Evolutionary conservation across 2,113 vertebrate genomes (phyloP).

Genomic region (Myrmecobius fasciatus): DNA sequence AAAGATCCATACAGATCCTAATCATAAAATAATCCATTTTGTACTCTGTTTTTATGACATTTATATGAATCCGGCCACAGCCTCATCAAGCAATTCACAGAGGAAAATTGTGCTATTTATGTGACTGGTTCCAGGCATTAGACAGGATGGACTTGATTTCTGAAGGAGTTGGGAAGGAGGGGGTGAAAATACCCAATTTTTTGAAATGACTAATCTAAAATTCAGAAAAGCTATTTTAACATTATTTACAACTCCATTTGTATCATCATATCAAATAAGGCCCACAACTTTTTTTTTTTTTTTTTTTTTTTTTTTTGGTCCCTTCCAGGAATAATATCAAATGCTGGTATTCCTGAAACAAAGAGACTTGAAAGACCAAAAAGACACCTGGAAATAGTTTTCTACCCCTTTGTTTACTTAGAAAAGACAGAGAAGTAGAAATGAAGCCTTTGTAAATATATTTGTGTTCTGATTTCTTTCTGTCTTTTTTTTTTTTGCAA

Average conservation of each 20-base stretch:
- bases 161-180: not conserved
- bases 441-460: constrained; percentile 58
- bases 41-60: constrained; percentile 81
- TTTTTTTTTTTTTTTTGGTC: constrained; percentile 47
- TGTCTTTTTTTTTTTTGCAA: not conserved
- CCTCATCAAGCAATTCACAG: constrained; percentile 80
- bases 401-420: constrained; percentile 62
- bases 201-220: constrained; percentile 69
- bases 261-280: constrained; percentile 63
- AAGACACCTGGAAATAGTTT: constrained; percentile 80
- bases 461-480: constrained; percentile 73
- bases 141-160: constrained; percentile 81
- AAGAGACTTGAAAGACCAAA: constrained; percentile 21
- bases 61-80: constrained; percentile 82
- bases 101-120: constrained; percentile 82
- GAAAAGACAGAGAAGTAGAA: constrained; percentile 67
- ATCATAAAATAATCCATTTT: constrained; percentile 82
- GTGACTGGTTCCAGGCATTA: constrained; percentile 58
- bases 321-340: constrained; percentile 62
- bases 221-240: constrained; percentile 76
- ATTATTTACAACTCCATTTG: constrained; percentile 72
- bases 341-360: constrained; percentile 61
- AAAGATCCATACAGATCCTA: constrained; percentile 82
- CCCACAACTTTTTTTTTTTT: not conserved
- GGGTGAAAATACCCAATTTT: constrained; percentile 62